Evolutionary conservation across 2,888 invertebrate genomes (phyloP), one percentile per base, ranked within the genome.

Genomic region (Ceraclea dissimilis): DNA sequence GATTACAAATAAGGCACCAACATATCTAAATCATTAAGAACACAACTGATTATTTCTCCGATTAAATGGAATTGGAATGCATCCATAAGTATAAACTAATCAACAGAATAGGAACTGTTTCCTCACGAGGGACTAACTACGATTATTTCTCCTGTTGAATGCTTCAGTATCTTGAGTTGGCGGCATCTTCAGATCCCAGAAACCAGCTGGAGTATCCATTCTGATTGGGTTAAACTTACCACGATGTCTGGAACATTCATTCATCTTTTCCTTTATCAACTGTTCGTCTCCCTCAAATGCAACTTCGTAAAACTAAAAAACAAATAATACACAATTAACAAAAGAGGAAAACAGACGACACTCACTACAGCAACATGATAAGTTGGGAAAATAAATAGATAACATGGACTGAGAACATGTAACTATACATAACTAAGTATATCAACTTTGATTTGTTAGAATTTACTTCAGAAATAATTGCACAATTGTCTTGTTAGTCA

Each of bases 161-260:
- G 54, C 54, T 47, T 76, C 76, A 0, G 77, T 77, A 54, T 76
- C 70, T 0, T 67, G 62, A 0, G 76, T 76, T 8, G 76, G 75
- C 2, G 70, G 63, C 76, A 76, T 75, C 13, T 75, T 65, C 16
- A 75, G 73, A 63, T 75, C 66, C 78, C 78, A 78, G 65, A 70
- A 76, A 5, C 73, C 72, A 0, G 71, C 70, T 2, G 78, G 76
- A 0, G 75, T 74, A 22, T 66, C 66, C 0, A 73, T 70, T 0
- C 74, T 63, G 20, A 65, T 67, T 0, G 77, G 76, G 65, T 77
- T 72, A 54, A 65, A 66, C 0, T 65, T 62, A 0, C 74, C 75
- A 50, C 77, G 70, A 62, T 77, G 76, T 44, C 71, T 71, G 0
- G 75, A 75, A 43, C 78, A 77, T 18, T 72, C 70, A 39, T 71